Conservation (phyloP, 2,797 vertebrate species). For the Gallinago solitaria region DNA sequence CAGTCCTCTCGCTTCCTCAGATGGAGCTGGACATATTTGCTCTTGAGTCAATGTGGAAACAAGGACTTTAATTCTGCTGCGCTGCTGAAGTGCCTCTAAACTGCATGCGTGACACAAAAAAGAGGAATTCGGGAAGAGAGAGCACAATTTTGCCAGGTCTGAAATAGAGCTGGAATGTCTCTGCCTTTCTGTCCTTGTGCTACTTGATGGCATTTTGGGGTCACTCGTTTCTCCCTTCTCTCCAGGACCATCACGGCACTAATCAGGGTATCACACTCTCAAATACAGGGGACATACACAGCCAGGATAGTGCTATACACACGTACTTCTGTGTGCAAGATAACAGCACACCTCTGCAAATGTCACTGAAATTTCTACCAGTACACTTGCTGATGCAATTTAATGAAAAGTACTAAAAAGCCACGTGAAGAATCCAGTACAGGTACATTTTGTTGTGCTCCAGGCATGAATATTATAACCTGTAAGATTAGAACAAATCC, state of each 20-base stretch:
- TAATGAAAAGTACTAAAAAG: background rate
- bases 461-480: background rate
- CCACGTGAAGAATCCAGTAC: background rate
- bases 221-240: background rate
- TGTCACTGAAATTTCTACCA: background rate
- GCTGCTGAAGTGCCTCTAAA: background rate
- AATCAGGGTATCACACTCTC: too few relatives aligned
- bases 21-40: background rate
- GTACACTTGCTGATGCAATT: background rate
- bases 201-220: background rate
- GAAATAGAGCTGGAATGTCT: background rate
- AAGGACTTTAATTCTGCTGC: background rate
- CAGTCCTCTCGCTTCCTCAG: background rate
- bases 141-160: background rate
- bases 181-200: background rate
- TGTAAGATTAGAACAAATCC: background rate
- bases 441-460: background rate
- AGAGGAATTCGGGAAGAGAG: background rate
- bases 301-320: background rate
- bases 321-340: too few relatives aligned
- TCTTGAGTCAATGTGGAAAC: background rate
- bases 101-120: background rate
- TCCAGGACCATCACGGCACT: background rate
- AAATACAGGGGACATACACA: background rate
- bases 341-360: background rate